phyloP scores from a whole-genome alignment of 2,888 invertebrate genomes.

The Atethmia centrago region DNA sequence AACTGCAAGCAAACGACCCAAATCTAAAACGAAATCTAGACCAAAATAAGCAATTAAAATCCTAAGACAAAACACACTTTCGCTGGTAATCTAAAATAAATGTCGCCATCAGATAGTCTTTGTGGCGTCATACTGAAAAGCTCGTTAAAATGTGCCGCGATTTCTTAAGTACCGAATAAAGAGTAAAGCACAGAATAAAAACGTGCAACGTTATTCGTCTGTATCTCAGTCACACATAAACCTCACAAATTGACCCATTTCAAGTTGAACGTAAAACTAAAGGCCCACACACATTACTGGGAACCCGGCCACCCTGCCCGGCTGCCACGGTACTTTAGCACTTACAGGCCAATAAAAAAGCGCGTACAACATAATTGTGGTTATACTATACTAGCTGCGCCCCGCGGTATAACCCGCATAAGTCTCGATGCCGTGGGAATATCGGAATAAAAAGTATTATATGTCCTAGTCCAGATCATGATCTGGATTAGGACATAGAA shows the following conservation, averaged over 20 bases:
- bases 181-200: constrained; percentile 68
- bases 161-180: constrained; percentile 63
- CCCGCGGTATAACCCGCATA: too few relatives aligned
- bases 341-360: constrained; percentile 72
- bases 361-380: constrained; percentile 63
- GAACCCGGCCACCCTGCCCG: constrained; percentile 10
- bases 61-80: constrained; percentile 25
- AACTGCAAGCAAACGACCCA: background rate
- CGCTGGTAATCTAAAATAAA: constrained; percentile 44
- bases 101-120: constrained; percentile 40
- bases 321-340: constrained; percentile 66
- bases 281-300: constrained; percentile 66
- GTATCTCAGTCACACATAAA: constrained; percentile 72
- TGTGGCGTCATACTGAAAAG: constrained; percentile 45
- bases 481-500: too few relatives aligned
- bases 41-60: constrained; percentile 45
- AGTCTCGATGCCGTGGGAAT: too few relatives aligned
- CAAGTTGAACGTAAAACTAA: constrained; percentile 71
- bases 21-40: constrained; percentile 42
- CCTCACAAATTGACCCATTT: constrained; percentile 71
- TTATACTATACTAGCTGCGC: too few relatives aligned
- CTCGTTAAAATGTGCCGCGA: constrained; percentile 59
- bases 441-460: too few relatives aligned
- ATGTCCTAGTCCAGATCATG: too few relatives aligned
- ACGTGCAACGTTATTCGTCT: constrained; percentile 66